phyloP scores from a whole-genome alignment of 23 tunicate genomes.

The Trididemnum clinides region DNA sequence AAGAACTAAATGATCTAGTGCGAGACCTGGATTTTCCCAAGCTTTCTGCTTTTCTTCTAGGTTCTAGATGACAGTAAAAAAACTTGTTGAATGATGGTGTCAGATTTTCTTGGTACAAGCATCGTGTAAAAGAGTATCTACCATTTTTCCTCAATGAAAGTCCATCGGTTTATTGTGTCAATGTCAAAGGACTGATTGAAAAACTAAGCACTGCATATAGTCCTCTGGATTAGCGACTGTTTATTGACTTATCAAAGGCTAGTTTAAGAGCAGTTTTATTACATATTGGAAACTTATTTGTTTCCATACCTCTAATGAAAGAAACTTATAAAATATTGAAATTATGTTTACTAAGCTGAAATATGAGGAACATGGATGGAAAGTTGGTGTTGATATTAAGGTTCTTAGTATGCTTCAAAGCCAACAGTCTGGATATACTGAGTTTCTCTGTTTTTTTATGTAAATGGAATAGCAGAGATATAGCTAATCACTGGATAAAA shows the following conservation, averaged over 20 bases:
- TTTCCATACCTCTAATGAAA: constrained; percentile 8
- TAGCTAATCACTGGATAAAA: constrained; percentile 1
- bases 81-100: constrained; percentile 3
- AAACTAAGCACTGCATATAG: constrained; percentile 3
- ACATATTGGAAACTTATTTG: neutral
- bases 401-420: neutral
- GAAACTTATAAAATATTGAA: too few relatives aligned
- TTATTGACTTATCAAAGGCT: constrained; percentile 14
- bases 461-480: constrained; percentile 19
- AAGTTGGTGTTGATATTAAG: constrained; percentile 8
- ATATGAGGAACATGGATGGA: constrained; percentile 12
- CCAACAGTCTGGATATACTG: neutral
- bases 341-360: neutral
- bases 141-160: constrained; percentile 6
- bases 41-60: neutral
- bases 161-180: constrained; percentile 20
- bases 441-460: constrained; percentile 18
- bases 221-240: too few relatives aligned
- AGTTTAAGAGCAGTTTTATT: constrained; percentile 13
- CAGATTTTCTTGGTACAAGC: constrained; percentile 10
- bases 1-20: neutral
- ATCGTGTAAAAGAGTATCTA: too few relatives aligned
- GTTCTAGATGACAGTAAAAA: neutral
- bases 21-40: constrained; percentile 7
- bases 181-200: constrained; percentile 4